These are phyloP conservation scores for Gallinago undulata DNA, from an alignment of 2,113 vertebrate genomes.

Conservation along the genomic window DNA sequence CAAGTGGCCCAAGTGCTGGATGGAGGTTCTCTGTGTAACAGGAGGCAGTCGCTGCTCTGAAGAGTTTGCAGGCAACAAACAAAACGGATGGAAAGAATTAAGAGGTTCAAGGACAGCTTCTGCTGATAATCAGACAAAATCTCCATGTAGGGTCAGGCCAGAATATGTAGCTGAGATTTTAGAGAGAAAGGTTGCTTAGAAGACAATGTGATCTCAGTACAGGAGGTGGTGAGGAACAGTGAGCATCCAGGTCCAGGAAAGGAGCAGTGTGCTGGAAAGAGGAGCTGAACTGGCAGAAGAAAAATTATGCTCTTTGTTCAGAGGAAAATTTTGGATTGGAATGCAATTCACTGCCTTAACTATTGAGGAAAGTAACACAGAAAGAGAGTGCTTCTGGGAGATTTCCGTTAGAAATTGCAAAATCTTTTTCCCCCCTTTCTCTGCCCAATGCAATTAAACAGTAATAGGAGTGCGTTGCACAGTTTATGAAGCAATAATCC, in stretches of 20 bases:
- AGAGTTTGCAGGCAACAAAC: background rate
- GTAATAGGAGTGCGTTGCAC: conserved; percentile 62
- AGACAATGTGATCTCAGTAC: background rate
- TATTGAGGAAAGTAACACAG: conserved; percentile 18
- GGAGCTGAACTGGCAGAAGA: background rate
- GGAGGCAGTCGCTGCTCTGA: background rate
- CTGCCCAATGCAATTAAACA: conserved; percentile 65
- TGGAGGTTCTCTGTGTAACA: background rate
- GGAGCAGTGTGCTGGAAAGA: conserved; percentile 23
- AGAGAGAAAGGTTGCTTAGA: conserved; percentile 16
- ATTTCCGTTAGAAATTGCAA: conserved; percentile 48
- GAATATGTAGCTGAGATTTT: background rate
- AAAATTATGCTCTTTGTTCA: conserved; percentile 34
- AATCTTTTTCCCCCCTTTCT: conserved; percentile 54
- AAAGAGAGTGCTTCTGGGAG: conserved; percentile 34
- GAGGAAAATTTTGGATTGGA: conserved; percentile 33
- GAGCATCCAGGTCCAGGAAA: conserved; percentile 20
- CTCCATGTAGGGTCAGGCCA: background rate
- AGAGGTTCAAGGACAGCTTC: background rate
- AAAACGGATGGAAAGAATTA: background rate
- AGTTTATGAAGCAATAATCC: conserved; percentile 76
- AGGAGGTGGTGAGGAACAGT: conserved; percentile 13
- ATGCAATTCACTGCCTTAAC: conserved; percentile 4
- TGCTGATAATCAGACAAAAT: background rate
- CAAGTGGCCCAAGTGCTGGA: background rate